Base-by-base conservation (phyloP, 2,113 vertebrate genomes). In the Paralichthys olivaceus region DNA sequence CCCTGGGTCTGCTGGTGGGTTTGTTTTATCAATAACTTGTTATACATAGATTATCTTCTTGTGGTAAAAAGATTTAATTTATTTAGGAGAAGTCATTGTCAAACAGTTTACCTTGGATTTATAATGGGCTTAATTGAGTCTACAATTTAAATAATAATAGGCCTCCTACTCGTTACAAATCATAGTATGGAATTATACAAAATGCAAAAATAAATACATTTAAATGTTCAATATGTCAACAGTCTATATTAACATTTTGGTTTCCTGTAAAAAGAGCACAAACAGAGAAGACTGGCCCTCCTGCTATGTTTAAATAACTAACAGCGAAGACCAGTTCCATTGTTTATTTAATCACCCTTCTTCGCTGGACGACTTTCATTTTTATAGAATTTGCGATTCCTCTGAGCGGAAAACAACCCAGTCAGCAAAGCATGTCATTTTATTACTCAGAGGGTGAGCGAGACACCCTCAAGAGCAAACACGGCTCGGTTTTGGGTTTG, bases 391-490 rank as follows among this genome's bases (percentile, higher is more conserved):
- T 71, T 84, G 72, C 70, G 86, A 70, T 83, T 60, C 74, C 66
- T 83, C 61, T 66, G 80, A 83, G 80, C 54, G 58, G 69, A 79
- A 83, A 79, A 76, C 69, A 78, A 65, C 68, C 71, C 3, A 40
- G 45, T 69, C 69, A 75, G 51, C 79, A 82, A 78, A 86, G 73
- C 75, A 55, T 69, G 74, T 83, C 81, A 80, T 86, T 83, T 83
- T 81, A 68, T 79, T 70, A 89, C 81, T 80, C 70, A 23, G 32
- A 74, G 58, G 77, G 79, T 71, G 86, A 78, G 69, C 8, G 57
- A 82, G 61, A 80, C 37, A 45, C 68, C 76, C 75, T 80, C 47
- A 63, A 85, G 79, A 81, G 70, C 79, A 81, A 72, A 79, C 59
- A 14, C 66, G 68, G 28, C 61, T 79, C 28, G 29, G 75, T 78